phyloP scores from a whole-genome alignment of 2,888 invertebrate genomes.

The Sinotaia quadrata region DNA sequence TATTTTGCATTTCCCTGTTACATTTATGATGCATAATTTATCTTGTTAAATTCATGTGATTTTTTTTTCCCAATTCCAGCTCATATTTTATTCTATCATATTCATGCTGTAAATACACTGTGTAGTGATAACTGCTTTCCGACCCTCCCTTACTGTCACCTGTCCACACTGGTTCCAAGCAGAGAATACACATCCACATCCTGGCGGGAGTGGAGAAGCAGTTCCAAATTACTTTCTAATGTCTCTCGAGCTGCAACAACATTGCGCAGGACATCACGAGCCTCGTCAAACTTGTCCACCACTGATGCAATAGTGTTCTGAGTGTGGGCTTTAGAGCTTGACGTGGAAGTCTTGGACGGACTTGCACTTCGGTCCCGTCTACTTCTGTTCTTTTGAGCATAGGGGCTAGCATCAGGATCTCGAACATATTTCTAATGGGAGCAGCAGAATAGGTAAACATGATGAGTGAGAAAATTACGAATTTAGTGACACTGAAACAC shows the following conservation, averaged over 20 bases:
- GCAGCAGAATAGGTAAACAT: too few relatives aligned
- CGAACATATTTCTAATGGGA: slow-evolving; percentile 21
- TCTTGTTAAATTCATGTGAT: too few relatives aligned
- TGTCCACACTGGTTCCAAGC: slow-evolving; percentile 46
- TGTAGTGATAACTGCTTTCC: too few relatives aligned
- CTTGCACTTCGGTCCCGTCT: slow-evolving; percentile 31
- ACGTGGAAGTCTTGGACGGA: slow-evolving; percentile 43
- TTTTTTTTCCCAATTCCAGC: too few relatives aligned
- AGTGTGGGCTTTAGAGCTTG: not conserved
- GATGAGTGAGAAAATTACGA: too few relatives aligned
- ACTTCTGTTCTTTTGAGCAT: slow-evolving; percentile 30
- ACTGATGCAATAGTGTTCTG: slow-evolving; percentile 26
- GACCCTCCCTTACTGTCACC: too few relatives aligned
- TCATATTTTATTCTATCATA: too few relatives aligned
- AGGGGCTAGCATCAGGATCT: slow-evolving; percentile 33
- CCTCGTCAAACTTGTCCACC: slow-evolving; percentile 51
- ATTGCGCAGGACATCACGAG: slow-evolving; percentile 51
- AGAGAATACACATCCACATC: slow-evolving; percentile 55
- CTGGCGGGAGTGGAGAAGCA: slow-evolving; percentile 53
- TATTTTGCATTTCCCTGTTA: too few relatives aligned
- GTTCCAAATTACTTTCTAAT: slow-evolving; percentile 61
- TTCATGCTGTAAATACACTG: too few relatives aligned
- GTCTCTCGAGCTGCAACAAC: slow-evolving; percentile 50
- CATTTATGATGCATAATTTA: not conserved
- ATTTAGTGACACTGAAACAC: too few relatives aligned